Evolutionary conservation across 2,797 vertebrate genomes (phyloP), one percentile per base, ranked within the genome.

Genomic region (Danionella dracula): DNA sequence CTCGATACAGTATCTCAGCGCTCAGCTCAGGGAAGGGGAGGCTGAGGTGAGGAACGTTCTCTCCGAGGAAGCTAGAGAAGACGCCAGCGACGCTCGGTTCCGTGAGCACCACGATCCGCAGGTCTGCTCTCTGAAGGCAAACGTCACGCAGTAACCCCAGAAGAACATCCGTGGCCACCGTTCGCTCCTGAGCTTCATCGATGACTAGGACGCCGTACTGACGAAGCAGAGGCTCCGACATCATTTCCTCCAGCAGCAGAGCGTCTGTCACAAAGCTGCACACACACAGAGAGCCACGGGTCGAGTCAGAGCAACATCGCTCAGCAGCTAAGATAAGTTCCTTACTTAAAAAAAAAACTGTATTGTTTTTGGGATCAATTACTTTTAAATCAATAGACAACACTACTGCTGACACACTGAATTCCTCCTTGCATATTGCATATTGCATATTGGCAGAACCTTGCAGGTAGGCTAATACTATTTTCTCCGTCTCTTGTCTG

Each of bases 161-260:
- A 10, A 97, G 88, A 4, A 91, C 88, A 2, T 98, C 96, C 0
- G 92, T 93, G 75, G 94, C 79, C 50, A 98, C 86, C 0, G 96
- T 95, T 2, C 94, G 92, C 77, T 97, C 94, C 85, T 99, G 96
- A 0, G 76, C 85, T 84, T 99, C 96, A 0, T 98, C 95, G 82
- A 97, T 57, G 37, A 98, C 87, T 74, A 98, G 84, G 2, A 95
- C 79, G 0, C 88, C 85, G 0, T 92, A 94, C 81, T 89, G 86
- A 51, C 88, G 91, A 61, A 93, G 83, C 77, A 94, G 87, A 0
- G 90, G 92, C 71, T 93, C 92, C 0, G 94, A 97, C 77, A 92
- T 95, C 89, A 97, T 87, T 72, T 98, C 96, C 66, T 92, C 90
- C 38, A 98, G 83, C 35, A 98, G 89, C 13, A 95, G 86, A 13